phyloP scores from a whole-genome alignment of 2,797 vertebrate genomes.

The Cyclura pinguis region DNA sequence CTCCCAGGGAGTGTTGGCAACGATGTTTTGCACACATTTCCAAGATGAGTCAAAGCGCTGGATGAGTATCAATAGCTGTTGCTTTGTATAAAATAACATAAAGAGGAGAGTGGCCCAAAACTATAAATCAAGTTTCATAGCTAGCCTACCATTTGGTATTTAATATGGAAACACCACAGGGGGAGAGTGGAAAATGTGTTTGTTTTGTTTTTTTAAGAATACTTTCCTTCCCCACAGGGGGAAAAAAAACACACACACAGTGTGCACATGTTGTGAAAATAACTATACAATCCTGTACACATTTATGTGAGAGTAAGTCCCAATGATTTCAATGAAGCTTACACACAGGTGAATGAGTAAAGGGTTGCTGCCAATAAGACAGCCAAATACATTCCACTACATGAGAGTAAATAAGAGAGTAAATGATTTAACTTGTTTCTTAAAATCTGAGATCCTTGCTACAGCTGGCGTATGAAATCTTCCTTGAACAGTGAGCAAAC shows the following conservation, averaged over 20 bases:
- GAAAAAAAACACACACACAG: background rate
- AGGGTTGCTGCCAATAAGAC: too few species aligned
- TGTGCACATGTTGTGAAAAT: background rate
- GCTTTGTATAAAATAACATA: slow-evolving; percentile 28
- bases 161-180: background rate
- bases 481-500: too few species aligned
- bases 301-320: background rate
- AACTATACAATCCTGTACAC: background rate
- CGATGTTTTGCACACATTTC: slow-evolving; percentile 14
- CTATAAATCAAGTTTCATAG: background rate
- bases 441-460: too few species aligned
- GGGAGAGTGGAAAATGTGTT: background rate
- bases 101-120: background rate
- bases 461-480: too few species aligned
- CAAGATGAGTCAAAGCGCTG: slow-evolving; percentile 46
- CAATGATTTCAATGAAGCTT: background rate
- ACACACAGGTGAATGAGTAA: background rate
- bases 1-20: slow-evolving; percentile 37
- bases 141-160: slow-evolving; percentile 1
- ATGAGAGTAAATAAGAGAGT: too few species aligned
- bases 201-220: background rate
- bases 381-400: too few species aligned
- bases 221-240: too few species aligned
- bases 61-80: background rate
- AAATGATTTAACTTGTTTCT: too few species aligned